phyloP scores from a whole-genome alignment of 2,113 vertebrate species.

The Etheostoma cragini region DNA sequence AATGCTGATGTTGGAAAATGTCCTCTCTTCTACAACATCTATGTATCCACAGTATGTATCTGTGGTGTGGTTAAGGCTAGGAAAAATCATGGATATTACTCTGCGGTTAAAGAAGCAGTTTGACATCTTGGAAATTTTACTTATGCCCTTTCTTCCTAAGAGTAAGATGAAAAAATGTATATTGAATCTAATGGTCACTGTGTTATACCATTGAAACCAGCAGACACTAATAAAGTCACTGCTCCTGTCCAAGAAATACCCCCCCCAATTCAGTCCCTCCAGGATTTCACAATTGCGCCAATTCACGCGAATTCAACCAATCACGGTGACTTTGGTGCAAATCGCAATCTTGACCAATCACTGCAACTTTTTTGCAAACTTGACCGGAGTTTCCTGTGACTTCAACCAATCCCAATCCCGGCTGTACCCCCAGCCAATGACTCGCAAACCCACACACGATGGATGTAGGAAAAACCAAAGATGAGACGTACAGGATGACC shows the following conservation, averaged over 20 bases:
- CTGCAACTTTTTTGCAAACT: no score
- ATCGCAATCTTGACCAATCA: no score
- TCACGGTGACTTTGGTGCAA: no score
- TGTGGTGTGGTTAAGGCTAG: neutral
- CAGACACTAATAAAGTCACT: neutral
- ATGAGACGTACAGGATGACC: no score
- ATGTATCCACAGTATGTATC: neutral
- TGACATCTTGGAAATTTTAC: neutral
- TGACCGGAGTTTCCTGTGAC: no score
- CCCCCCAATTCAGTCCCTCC: neutral
- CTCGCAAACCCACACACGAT: no score
- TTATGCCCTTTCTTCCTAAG: neutral
- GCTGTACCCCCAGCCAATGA: no score
- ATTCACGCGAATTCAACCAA: no score
- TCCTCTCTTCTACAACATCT: neutral
- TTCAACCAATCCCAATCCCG: no score
- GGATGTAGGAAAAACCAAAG: no score
- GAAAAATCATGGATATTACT: neutral
- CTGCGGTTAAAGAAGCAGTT: neutral
- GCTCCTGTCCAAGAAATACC: neutral
- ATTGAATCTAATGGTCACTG: neutral
- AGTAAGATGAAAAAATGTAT: neutral
- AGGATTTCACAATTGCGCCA: no score
- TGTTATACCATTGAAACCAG: neutral
- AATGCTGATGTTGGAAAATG: neutral